These are phyloP conservation scores for Aelia acuminata DNA, from an alignment of 2,888 invertebrate genomes.

Conservation along the genomic window DNA sequence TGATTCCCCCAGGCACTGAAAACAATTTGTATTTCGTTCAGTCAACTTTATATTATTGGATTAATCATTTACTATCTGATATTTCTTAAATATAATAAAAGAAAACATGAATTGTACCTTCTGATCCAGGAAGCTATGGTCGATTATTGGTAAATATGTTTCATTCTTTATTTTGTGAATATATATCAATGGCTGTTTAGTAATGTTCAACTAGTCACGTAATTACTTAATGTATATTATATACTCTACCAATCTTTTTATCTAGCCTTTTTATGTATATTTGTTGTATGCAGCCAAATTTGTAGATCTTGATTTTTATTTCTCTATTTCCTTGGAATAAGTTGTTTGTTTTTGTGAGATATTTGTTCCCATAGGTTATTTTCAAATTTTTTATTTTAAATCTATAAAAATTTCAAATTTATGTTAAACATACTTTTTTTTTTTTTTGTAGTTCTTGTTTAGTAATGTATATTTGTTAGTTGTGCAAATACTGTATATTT, in stretches of 20 bases:
- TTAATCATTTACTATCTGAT: background rate
- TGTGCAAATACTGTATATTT: background rate
- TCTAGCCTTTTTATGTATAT: background rate
- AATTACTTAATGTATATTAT: constrained; percentile 4
- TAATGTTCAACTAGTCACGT: constrained; percentile 4
- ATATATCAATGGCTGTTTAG: background rate
- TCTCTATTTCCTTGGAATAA: background rate
- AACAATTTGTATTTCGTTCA: background rate
- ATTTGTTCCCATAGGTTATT: no score
- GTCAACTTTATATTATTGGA: background rate
- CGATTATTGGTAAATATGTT: background rate
- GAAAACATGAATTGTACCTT: background rate
- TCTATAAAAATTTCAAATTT: background rate
- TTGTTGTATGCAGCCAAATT: background rate
- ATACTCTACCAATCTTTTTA: background rate
- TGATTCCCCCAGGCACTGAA: background rate
- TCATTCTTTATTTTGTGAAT: background rate
- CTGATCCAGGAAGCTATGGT: background rate
- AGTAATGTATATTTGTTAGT: background rate
- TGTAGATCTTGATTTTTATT: background rate
- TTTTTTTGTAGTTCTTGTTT: background rate
- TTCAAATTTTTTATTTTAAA: background rate
- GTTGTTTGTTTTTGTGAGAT: background rate
- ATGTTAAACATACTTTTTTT: background rate
- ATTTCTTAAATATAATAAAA: background rate